phyloP scores from a whole-genome alignment of 2,113 vertebrate species.

The Glaucidium brasilianum region DNA sequence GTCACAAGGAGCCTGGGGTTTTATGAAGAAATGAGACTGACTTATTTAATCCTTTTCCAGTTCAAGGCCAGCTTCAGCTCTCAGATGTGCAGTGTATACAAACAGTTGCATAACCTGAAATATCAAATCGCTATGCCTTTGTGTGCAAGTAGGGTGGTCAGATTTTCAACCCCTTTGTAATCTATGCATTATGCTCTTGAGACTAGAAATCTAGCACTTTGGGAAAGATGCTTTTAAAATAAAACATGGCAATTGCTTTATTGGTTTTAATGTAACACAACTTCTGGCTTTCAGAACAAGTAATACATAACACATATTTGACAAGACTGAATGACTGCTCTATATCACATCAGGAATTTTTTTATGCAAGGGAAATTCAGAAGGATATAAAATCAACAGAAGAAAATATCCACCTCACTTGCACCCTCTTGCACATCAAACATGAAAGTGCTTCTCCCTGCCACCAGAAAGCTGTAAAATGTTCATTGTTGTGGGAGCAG shows the following conservation, averaged over 20 bases:
- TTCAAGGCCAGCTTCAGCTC: constrained; percentile 9
- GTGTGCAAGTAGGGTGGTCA: neutral
- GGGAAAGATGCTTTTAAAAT: neutral
- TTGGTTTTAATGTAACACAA: neutral
- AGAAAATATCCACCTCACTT: neutral
- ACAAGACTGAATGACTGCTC: neutral
- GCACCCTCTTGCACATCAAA: neutral
- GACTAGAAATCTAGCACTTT: neutral
- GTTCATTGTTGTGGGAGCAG: neutral
- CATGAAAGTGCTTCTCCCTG: neutral
- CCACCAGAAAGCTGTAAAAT: neutral
- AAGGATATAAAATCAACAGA: neutral
- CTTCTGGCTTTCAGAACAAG: neutral
- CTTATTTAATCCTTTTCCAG: neutral
- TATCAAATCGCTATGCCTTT: neutral
- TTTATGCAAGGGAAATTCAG: neutral
- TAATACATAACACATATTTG: neutral
- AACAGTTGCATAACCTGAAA: neutral
- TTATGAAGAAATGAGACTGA: neutral
- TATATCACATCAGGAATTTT: neutral
- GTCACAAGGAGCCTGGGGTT: neutral
- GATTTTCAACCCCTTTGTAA: neutral
- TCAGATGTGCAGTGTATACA: neutral
- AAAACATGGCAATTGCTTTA: neutral
- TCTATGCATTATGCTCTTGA: neutral